Evolutionary conservation across 2,797 vertebrate genomes (phyloP).

Genomic region (Taeniopygia guttata): DNA sequence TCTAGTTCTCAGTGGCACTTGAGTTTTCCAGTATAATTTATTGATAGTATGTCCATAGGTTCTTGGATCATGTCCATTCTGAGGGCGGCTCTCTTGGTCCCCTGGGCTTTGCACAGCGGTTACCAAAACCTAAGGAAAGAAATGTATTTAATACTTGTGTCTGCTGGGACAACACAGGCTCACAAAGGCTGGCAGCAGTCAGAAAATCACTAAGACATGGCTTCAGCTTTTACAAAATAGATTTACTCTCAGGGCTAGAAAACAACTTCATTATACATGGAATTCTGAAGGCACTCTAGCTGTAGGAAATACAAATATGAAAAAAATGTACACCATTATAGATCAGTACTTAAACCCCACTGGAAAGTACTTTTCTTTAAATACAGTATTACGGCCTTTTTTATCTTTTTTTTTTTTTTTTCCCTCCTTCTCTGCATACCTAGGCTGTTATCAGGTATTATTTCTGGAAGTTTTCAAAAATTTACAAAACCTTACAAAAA

Average conservation of each 20-base stretch:
- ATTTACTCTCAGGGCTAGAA: neutral
- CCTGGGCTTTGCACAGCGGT: slow-evolving; percentile 88
- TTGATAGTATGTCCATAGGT: slow-evolving; percentile 45
- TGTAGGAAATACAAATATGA: neutral
- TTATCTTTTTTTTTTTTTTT: neutral
- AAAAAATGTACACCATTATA: neutral
- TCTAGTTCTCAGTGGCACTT: slow-evolving; percentile 82
- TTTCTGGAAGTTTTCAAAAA: neutral
- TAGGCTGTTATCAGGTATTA: neutral
- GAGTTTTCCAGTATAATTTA: slow-evolving; percentile 76
- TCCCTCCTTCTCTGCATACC: neutral
- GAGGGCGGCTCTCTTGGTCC: slow-evolving; percentile 87
- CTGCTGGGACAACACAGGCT: neutral
- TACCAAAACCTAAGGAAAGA: slow-evolving; percentile 85
- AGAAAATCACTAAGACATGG: neutral
- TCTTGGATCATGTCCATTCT: slow-evolving; percentile 90
- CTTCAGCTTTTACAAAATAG: neutral
- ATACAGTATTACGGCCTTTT: neutral
- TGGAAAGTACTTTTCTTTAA: neutral
- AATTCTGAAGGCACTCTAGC: neutral
- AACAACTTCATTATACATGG: neutral
- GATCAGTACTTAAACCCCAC: neutral
- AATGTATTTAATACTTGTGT: neutral
- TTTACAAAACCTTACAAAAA: neutral
- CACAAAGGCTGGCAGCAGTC: neutral